phyloP scores from a whole-genome alignment of 1,140 invertebrate genomes.

The Hydropsyche tenuis region DNA sequence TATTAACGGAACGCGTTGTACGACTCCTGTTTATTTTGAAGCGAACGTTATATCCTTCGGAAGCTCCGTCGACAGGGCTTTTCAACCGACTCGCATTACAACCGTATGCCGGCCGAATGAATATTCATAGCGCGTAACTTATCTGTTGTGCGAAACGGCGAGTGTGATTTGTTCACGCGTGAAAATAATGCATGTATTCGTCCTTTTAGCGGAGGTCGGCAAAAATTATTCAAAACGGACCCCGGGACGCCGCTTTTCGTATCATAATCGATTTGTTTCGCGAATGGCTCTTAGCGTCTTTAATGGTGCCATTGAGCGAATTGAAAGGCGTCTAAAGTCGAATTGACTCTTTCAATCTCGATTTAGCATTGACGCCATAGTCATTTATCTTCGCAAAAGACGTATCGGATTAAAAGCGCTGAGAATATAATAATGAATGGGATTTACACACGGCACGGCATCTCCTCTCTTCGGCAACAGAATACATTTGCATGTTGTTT shows the following conservation, averaged over 20 bases:
- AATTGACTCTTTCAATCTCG: constrained; percentile 40
- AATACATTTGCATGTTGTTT: constrained; percentile 32
- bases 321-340: constrained; percentile 29
- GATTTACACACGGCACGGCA: constrained; percentile 2
- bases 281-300: background rate
- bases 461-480: background rate
- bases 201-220: too few relatives aligned
- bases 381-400: constrained; percentile 32
- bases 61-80: background rate
- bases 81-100: too few relatives aligned
- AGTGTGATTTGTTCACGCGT: too few relatives aligned
- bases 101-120: too few relatives aligned
- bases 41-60: background rate
- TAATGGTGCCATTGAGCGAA: constrained; percentile 17
- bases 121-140: too few relatives aligned
- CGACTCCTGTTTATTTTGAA: background rate
- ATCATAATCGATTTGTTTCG: too few relatives aligned
- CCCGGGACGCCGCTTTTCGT: too few relatives aligned
- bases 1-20: background rate
- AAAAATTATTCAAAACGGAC: too few relatives aligned
- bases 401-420: constrained; percentile 28
- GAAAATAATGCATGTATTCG: too few relatives aligned
- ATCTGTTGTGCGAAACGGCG: too few relatives aligned
- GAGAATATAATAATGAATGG: constrained; percentile 17
- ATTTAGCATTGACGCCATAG: constrained; percentile 18